Evolutionary conservation across 2,113 vertebrate species (phyloP), one percentile per base, ranked within the genome.

Genomic region (Potamarius usumacintae): DNA sequence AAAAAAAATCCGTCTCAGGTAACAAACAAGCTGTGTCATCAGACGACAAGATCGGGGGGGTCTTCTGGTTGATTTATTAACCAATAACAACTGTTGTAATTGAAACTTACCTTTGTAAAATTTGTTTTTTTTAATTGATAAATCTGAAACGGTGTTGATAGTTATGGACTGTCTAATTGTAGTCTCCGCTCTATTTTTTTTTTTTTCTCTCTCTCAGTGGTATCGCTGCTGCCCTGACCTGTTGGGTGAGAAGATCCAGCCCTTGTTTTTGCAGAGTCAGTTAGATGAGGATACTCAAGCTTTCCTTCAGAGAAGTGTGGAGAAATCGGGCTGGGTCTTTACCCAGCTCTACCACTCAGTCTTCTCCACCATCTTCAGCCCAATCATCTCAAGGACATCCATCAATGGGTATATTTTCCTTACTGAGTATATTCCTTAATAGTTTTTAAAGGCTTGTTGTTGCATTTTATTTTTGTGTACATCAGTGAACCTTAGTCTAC

Each of bases 311-410:
- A 96, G 92, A 90, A 99, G 98, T 88, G 94, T 96, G 87, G 97
- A 99, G 93, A 99, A 99, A 92, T 99, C 98, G 0, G 94, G 96
- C 93, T 99, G 98, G 97, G 88, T 99, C n/a, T 97, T 99, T 88
- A 99, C 97, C 30, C 98, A 99, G 87, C 95, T 99, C 48, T 99
- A 99, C 87, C 97, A 99, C 89, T 99, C 98, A 42, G 95, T 99
- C 2, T 94, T 99, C 86, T 99, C 97, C 20, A 97, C 97, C 7
- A 94, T 99, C 92, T 97, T 99, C 91, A 96, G 97, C 92, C 96
- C 98, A 25, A 91, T 99, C 91, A 96, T 99, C 94, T 99, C 98
- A 48, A 97, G 97, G 90, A 99, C 98, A 74, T 99, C 98, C 85
- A 99, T 99, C 89, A 99, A 99, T 62, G 98, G 98, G 98, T 99